Percentiles rank a stretch among this genome's conserved stretches.
These are phyloP conservation scores for Peromyscus maniculatus DNA, from an alignment of 2,113 vertebrate species.

Conservation along the genomic window DNA sequence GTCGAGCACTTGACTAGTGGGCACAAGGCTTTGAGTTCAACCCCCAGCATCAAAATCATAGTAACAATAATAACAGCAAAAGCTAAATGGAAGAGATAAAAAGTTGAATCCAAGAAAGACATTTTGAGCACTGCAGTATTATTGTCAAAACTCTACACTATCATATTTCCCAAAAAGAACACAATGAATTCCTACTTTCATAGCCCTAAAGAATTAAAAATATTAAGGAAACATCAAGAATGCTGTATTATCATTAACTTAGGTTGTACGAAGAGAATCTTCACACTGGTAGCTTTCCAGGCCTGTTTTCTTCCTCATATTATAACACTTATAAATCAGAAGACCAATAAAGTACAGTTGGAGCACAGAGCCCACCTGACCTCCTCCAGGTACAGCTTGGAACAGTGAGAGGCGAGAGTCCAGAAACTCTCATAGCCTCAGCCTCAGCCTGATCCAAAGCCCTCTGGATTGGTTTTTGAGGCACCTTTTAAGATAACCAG, in stretches of 20 bases:
- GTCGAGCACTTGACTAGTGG: not conserved
- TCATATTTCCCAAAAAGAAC: not conserved
- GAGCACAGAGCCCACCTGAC: not conserved
- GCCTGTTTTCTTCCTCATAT: not conserved
- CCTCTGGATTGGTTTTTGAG: not conserved
- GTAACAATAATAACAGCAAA: not conserved
- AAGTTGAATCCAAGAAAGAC: conserved; percentile 6
- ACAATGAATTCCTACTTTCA: not conserved
- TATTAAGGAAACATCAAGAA: not conserved
- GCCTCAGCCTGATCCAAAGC: not conserved
- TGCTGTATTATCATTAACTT: not conserved
- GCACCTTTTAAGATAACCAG: not conserved
- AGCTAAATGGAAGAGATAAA: not conserved
- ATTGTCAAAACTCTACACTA: not conserved
- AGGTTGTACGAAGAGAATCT: not conserved
- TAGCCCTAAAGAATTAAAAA: not conserved
- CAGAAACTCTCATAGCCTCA: not conserved
- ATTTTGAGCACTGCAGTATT: not conserved
- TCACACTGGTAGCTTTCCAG: not conserved
- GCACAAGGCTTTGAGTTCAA: not conserved
- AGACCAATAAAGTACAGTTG: not conserved
- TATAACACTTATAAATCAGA: not conserved
- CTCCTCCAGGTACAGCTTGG: not conserved
- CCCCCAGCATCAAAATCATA: not conserved
- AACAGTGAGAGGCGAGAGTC: not conserved